Evolutionary conservation across 2,797 vertebrate species (phyloP), one percentile per base, ranked within the genome.

Genomic region (Cyprinodon diabolis): DNA sequence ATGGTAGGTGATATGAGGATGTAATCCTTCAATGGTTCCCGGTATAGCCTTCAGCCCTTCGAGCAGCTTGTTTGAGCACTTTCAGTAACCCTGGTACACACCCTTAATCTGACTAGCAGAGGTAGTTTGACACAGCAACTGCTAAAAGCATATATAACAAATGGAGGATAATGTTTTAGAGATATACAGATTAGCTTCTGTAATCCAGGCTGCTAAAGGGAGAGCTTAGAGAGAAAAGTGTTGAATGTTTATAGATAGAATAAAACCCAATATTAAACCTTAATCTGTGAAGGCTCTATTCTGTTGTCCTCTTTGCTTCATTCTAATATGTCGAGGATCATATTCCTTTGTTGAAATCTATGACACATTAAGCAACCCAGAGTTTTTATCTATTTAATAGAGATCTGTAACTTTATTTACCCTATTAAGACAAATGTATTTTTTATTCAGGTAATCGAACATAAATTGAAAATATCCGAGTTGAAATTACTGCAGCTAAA

Each of bases 181-280:
- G 93, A 94, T 95, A 87, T 86, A 90, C 91, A 94, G 94, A 95
- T 95, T 94, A 94, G 94, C 58, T 89, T 75, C 77, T 91, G 87
- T 95, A 95, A 96, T 95, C 93, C 91, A 49, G 45, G 85, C 88
- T 81, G 92, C 90, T 85, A 89, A 92, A 86, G 89, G 92, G 86
- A 83, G 86, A 88, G 89, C 77, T 92, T 92, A 92, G 90, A 92
- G 67, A 80, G 54, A 85, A 92, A 93, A 81, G 87, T 92, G 90
- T 91, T 88, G 87, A 92, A 90, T 89, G 84, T 92, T 93, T 94
- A 90, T 84, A 89, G 87, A 89, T 88, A 85, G 90, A 92, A 90
- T 90, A 90, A 90, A 93, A 87, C 77, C 77, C 83, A 91, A 90
- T 92, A 92, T 91, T 91, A 90, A 93, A 92, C 79, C 76, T 67